These are phyloP conservation scores for Brachyhypopomus occidentalis DNA, from an alignment of 2,113 vertebrate genomes.

Conservation along the genomic window DNA sequence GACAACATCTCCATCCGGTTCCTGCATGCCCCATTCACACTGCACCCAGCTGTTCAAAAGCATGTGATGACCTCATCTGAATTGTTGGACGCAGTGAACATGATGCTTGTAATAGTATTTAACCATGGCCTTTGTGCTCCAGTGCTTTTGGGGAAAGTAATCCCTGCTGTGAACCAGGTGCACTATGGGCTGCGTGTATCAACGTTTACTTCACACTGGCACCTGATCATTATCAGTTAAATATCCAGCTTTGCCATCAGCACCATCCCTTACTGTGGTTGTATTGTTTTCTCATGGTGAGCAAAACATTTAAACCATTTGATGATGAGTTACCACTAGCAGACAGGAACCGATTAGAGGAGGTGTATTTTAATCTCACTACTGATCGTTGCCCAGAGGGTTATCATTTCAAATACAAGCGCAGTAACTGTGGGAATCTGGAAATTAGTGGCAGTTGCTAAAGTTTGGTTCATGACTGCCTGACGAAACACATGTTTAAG, in stretches of 20 bases:
- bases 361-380: no score
- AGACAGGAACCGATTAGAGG: no score
- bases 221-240: not conserved
- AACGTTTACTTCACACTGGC: not conserved
- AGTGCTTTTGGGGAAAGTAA: constrained; percentile 29
- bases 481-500: no score
- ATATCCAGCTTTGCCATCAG: not conserved
- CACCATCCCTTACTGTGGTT: not conserved
- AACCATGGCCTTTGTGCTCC: not conserved
- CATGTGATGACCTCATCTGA: not conserved
- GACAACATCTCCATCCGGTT: no score
- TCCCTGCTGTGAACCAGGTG: not conserved
- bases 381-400: no score
- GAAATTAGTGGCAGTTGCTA: no score
- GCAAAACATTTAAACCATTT: no score
- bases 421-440: no score
- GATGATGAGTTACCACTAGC: no score
- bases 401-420: no score
- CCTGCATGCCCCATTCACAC: not conserved
- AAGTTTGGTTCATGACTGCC: no score
- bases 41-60: not conserved
- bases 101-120: not conserved
- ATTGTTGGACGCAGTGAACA: not conserved
- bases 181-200: not conserved
- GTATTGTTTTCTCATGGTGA: not conserved